These are phyloP conservation scores for Takifugu flavidus DNA, from an alignment of 2,113 vertebrate genomes.

Conservation along the genomic window DNA sequence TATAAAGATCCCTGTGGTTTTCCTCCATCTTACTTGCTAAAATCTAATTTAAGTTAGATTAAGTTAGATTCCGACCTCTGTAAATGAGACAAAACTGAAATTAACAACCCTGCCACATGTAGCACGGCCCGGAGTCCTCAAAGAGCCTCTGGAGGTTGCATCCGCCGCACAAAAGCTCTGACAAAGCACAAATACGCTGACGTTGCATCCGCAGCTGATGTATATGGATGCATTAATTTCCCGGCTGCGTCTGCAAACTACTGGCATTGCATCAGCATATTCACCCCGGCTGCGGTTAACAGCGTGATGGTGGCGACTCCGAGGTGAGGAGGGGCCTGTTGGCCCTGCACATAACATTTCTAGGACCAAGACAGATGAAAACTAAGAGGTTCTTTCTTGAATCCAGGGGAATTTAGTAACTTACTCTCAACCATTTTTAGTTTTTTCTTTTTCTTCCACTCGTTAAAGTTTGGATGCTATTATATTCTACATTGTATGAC, in stretches of 20 bases:
- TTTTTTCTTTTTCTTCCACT: too few relatives aligned
- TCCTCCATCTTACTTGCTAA: not conserved
- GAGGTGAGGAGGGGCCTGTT: not conserved
- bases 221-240: slow-evolving; percentile 24
- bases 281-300: slow-evolving; percentile 27
- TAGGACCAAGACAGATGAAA: too few relatives aligned
- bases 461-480: too few relatives aligned
- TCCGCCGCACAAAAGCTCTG: slow-evolving; percentile 34
- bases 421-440: too few relatives aligned
- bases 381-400: too few relatives aligned
- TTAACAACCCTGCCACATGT: not conserved
- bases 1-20: slow-evolving; percentile 29
- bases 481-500: too few relatives aligned
- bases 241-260: slow-evolving; percentile 30
- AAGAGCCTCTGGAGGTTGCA: slow-evolving; percentile 11
- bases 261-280: slow-evolving; percentile 24
- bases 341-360: not conserved
- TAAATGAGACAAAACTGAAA: not conserved
- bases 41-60: not conserved
- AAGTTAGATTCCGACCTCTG: not conserved
- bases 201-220: slow-evolving; percentile 26
- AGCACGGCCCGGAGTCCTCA: not conserved
- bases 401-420: too few relatives aligned
- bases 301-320: not conserved
- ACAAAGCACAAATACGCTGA: slow-evolving; percentile 34